Evolutionary conservation across 2,888 invertebrate genomes (phyloP).

Genomic region (Cephus pygmeus): DNA sequence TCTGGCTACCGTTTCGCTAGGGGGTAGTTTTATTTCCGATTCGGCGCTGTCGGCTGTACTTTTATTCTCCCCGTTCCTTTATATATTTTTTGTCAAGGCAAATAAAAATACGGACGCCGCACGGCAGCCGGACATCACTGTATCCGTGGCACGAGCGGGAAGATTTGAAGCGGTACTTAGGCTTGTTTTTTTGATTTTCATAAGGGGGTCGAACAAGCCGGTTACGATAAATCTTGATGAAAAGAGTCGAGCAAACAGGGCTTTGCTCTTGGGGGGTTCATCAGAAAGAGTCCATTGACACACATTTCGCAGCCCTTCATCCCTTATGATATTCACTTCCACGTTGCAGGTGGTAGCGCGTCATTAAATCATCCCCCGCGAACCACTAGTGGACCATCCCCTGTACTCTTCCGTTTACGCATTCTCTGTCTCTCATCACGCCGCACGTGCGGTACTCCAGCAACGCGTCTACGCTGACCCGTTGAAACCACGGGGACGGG

Average conservation of each 20-base stretch:
- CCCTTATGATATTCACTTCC: neutral
- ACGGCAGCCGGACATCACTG: neutral
- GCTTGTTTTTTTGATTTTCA: neutral
- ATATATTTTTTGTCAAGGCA: neutral
- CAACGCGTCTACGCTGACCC: neutral
- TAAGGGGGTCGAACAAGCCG: neutral
- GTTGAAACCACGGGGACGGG: slow-evolving; percentile 1
- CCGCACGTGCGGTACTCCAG: neutral
- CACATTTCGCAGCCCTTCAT: slow-evolving; percentile 16
- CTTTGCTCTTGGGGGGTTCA: slow-evolving; percentile 18
- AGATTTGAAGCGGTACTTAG: neutral
- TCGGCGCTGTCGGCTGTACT: neutral
- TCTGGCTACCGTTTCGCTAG: neutral
- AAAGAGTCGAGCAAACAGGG: slow-evolving; percentile 18
- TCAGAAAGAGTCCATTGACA: slow-evolving; percentile 21
- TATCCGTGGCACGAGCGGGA: neutral
- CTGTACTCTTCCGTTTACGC: neutral
- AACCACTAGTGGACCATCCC: neutral
- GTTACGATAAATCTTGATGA: slow-evolving; percentile 19
- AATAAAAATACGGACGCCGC: neutral
- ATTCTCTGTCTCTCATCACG: neutral
- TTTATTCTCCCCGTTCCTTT: neutral
- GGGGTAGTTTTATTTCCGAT: neutral
- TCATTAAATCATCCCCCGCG: slow-evolving; percentile 40
- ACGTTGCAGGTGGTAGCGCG: slow-evolving; percentile 2